Conservation (phyloP, 2,113 vertebrate genomes). For the Saimiri boliviensis region DNA sequence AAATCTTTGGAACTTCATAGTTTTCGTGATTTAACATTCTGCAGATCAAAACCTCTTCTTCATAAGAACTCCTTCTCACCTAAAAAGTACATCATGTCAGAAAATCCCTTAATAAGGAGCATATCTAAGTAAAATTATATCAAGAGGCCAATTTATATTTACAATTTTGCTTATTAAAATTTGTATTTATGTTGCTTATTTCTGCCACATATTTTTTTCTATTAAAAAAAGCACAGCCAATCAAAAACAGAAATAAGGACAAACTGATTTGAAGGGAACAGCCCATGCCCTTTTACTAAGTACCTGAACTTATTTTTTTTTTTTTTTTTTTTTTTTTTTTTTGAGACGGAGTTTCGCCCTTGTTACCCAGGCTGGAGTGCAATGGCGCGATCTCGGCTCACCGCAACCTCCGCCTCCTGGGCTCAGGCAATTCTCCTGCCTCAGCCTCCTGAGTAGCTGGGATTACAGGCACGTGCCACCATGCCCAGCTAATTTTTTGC, state of each 20-base stretch:
- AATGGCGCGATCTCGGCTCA: too few species aligned
- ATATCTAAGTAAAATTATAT: neutral
- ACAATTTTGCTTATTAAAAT: neutral
- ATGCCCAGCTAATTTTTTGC: too few species aligned
- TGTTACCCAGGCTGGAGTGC: too few species aligned
- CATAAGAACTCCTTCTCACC: neutral
- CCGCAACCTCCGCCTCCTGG: too few species aligned
- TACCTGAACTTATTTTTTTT: neutral
- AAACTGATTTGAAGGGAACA: neutral
- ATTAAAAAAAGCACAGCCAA: neutral
- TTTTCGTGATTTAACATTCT: neutral
- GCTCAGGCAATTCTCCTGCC: too few species aligned
- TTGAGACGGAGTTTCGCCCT: too few species aligned
- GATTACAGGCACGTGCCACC: too few species aligned
- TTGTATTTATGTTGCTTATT: neutral
- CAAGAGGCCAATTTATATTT: neutral
- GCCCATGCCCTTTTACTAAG: neutral
- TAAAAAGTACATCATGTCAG: neutral
- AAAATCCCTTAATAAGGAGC: neutral
- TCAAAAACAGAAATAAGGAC: neutral
- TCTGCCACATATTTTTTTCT: neutral
- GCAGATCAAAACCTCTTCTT: constrained; percentile 7
- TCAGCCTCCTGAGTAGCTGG: too few species aligned
- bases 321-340: too few species aligned
- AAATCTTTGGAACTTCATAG: neutral